These are phyloP conservation scores for Andricus curvator DNA, from an alignment of 2,888 invertebrate species.

Conservation along the genomic window DNA sequence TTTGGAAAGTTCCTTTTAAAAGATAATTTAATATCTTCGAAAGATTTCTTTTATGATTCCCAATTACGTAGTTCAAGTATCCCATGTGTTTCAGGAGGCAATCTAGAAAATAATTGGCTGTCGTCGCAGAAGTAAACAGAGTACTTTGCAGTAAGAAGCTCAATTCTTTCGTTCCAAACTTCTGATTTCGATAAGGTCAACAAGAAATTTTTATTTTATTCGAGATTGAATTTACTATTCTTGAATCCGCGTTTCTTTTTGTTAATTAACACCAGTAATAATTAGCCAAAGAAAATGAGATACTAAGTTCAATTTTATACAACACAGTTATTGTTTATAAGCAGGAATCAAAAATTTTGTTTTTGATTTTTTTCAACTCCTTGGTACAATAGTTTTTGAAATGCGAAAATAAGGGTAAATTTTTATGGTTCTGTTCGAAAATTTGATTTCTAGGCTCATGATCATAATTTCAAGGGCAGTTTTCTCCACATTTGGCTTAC, in stretches of 20 bases:
- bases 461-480: too few species aligned
- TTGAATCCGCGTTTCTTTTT: not conserved
- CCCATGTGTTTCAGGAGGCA: not conserved
- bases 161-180: not conserved
- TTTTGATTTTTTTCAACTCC: too few species aligned
- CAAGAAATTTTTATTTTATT: too few species aligned
- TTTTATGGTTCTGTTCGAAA: too few species aligned
- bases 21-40: not conserved
- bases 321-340: too few species aligned
- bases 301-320: too few species aligned
- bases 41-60: not conserved
- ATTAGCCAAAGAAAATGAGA: not conserved
- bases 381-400: too few species aligned
- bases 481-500: too few species aligned
- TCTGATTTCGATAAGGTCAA: not conserved
- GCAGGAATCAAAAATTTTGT: too few species aligned
- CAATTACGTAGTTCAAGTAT: not conserved
- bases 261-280: not conserved
- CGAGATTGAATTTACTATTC: not conserved
- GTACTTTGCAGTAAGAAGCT: not conserved
- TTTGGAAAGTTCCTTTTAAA: not conserved
- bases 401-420: too few species aligned
- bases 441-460: too few species aligned
- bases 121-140: not conserved
- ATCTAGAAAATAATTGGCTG: not conserved